phyloP scores from a whole-genome alignment of 2,113 vertebrate genomes.

The Stigmatopora argus region DNA sequence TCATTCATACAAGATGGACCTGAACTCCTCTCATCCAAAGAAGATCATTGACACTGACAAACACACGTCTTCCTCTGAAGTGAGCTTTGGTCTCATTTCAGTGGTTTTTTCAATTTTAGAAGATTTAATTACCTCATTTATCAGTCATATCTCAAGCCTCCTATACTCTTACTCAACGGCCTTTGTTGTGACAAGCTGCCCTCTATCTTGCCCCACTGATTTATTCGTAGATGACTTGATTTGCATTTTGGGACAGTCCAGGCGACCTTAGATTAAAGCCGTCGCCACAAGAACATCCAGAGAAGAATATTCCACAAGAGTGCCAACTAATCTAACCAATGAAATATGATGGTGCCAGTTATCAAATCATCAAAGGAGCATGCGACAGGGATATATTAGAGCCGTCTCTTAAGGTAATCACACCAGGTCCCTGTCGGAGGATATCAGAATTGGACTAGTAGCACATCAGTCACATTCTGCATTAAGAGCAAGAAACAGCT shows the following conservation, averaged over 20 bases:
- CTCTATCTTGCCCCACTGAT: conserved; percentile 28
- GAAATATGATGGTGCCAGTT: conserved; percentile 11
- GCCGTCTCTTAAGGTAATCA: conserved; percentile 22
- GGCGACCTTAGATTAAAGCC: conserved; percentile 27
- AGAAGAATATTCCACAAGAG: conserved; percentile 33
- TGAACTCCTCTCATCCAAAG: not conserved
- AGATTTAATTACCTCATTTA: not conserved
- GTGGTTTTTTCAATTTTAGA: not conserved
- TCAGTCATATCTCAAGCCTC: conserved; percentile 19
- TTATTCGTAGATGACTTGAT: conserved; percentile 30
- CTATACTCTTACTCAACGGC: conserved; percentile 11
- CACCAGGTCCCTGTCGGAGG: conserved; percentile 19
- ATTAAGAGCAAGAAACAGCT: not conserved
- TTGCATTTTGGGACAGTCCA: conserved; percentile 26
- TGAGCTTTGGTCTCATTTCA: not conserved
- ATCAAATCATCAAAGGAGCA: conserved; percentile 31
- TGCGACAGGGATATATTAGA: conserved; percentile 19
- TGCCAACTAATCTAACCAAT: conserved; percentile 26
- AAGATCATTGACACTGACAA: not conserved
- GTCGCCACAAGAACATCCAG: conserved; percentile 24
- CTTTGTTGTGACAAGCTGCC: conserved; percentile 26
- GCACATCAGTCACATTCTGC: not conserved
- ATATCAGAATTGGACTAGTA: conserved; percentile 4
- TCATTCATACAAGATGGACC: not conserved
- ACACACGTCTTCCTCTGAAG: conserved; percentile 1